A percentile compares a stretch with the other conserved stretches of the same genome.
Conservation (phyloP, 2,888 invertebrate species). For the Congeria kusceri region DNA sequence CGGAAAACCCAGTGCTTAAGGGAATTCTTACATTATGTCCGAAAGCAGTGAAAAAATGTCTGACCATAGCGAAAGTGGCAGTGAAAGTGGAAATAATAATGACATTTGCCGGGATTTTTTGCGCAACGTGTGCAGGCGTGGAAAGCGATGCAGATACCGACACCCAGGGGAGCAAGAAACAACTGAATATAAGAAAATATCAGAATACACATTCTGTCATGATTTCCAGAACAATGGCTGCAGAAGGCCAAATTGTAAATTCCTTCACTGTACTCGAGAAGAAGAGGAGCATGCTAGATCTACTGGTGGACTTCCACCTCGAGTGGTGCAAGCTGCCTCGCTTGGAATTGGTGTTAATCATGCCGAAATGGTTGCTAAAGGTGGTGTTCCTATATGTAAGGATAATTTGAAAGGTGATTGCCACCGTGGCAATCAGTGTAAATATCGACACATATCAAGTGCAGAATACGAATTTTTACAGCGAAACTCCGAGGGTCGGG, state of each 20-base stretch:
- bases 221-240: constrained; percentile 91
- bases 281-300: constrained; percentile 90
- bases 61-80: constrained; percentile 79
- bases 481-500: constrained; percentile 68
- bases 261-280: constrained; percentile 91
- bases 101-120: constrained; percentile 88
- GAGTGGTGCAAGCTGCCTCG: constrained; percentile 82
- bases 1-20: too few species aligned
- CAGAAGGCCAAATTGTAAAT: constrained; percentile 90
- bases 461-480: constrained; percentile 71
- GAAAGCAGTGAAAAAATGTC: constrained; percentile 75
- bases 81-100: constrained; percentile 78
- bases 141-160: constrained; percentile 88
- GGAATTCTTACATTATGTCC: constrained; percentile 27
- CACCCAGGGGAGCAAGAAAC: constrained; percentile 86
- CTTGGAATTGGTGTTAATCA: constrained; percentile 78
- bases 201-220: constrained; percentile 87
- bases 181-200: constrained; percentile 81
- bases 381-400: constrained; percentile 87
- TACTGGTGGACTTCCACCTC: constrained; percentile 90
- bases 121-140: constrained; percentile 88
- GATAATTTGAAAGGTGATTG: constrained; percentile 88
- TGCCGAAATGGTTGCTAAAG: constrained; percentile 77
- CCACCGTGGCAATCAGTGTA: constrained; percentile 86
- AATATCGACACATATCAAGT: constrained; percentile 86